Percentiles rank a stretch among this genome's conserved stretches.
Evolutionary conservation across 2,888 invertebrate species (phyloP).

Genomic region (Eledona agricola): DNA sequence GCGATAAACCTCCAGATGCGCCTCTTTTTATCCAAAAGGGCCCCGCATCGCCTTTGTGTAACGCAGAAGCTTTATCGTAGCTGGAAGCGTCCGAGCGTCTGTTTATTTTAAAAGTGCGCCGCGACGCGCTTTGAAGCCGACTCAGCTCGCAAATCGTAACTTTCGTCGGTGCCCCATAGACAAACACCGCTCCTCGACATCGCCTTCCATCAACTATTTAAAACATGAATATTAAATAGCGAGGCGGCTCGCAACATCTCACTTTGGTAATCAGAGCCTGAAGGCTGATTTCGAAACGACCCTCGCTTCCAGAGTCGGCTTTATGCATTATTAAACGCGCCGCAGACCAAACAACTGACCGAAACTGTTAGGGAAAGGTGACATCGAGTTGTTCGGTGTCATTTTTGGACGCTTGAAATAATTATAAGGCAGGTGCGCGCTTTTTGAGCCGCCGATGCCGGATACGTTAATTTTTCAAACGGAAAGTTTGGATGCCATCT

Average conservation of each 20-base stretch:
- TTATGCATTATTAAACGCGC: slow-evolving; percentile 33
- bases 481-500: slow-evolving; percentile 1
- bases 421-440: slow-evolving; percentile 21
- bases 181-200: slow-evolving; percentile 21
- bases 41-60: slow-evolving; percentile 13
- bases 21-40: slow-evolving; percentile 17
- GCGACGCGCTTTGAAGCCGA: neutral
- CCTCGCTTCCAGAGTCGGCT: slow-evolving; percentile 18
- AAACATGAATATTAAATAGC: slow-evolving; percentile 35
- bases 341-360: slow-evolving; percentile 32
- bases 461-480: slow-evolving; percentile 19
- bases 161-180: no score
- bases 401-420: slow-evolving; percentile 24
- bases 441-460: slow-evolving; percentile 8
- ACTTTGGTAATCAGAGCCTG: slow-evolving; percentile 33
- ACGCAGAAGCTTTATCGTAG: slow-evolving; percentile 5
- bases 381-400: slow-evolving; percentile 24
- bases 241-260: slow-evolving; percentile 33
- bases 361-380: slow-evolving; percentile 30
- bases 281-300: slow-evolving; percentile 27
- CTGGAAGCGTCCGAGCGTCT: slow-evolving; percentile 1
- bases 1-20: slow-evolving; percentile 22
- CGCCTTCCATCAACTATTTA: slow-evolving; percentile 35
- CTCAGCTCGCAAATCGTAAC: no score
- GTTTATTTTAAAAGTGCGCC: slow-evolving; percentile 1